Evolutionary conservation across 2,113 vertebrate species (phyloP), one percentile per base, ranked within the genome.

Genomic region (Scytalopus superciliaris): DNA sequence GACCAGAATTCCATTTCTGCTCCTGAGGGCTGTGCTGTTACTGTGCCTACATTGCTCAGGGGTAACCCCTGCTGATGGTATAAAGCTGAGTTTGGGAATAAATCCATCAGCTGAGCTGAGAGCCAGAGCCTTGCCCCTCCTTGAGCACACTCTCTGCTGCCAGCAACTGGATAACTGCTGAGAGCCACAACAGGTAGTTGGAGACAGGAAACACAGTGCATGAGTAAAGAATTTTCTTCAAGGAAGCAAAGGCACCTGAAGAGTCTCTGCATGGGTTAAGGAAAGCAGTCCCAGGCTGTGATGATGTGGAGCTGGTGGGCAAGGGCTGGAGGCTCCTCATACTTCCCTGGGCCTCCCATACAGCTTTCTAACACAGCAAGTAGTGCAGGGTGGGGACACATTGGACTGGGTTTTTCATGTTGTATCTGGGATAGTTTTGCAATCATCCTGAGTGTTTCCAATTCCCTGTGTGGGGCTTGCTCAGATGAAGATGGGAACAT

Each of bases 331-430:
- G 33, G 6, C 12, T 70, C 12, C 83, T 42, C 4, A 9, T 31
- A 39, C 10, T 6, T 7, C 22, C 25, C 19, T 27, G 8, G 10
- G 25, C 8, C 24, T 49, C 28, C 44, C 45, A 35, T 24, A 33
- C 2, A 60, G 22, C 27, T 60, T 70, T 63, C 35, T 7, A 31
- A 18, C 19, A 28, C 25, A n/a, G 64, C 64, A 72, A 52, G 16
- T 4, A 47, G 7, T 3, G 9, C 0, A 3, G 6, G 27, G 30
- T n/a, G n/a, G 35, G n/a, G 72, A 24, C 2, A 4, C 24, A 10
- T 8, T 31, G 12, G 19, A 33, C 68, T 6, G 18, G 9, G 42
- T 37, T 52, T 21, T 10, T 82, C 49, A 33, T 17, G 0, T 37
- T 14, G 0, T n/a, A 37, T 37, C 33, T 2, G 1, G 12, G 19